phyloP scores from a whole-genome alignment of 2,888 invertebrate species.

The Leucania comma region DNA sequence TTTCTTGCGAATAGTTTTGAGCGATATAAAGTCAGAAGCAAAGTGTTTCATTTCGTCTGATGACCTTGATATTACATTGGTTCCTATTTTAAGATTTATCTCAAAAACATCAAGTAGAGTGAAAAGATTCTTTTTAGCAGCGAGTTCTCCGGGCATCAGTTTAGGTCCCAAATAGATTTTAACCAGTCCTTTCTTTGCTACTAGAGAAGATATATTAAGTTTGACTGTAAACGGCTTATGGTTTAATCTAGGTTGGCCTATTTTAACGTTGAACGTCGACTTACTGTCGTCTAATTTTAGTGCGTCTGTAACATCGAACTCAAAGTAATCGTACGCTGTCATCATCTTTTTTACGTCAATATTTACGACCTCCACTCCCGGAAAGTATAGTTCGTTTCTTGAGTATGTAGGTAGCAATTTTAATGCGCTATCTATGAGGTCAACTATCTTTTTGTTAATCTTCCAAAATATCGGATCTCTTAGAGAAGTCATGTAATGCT shows the following conservation, averaged over 20 bases:
- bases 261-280: slow-evolving; percentile 82
- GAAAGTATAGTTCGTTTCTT: slow-evolving; percentile 90
- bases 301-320: slow-evolving; percentile 92
- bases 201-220: slow-evolving; percentile 91
- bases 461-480: slow-evolving; percentile 94
- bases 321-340: slow-evolving; percentile 92
- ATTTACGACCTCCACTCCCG: slow-evolving; percentile 91
- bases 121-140: slow-evolving; percentile 89
- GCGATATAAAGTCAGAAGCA: slow-evolving; percentile 91
- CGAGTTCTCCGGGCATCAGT: slow-evolving; percentile 90
- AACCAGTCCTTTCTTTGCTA: slow-evolving; percentile 90
- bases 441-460: slow-evolving; percentile 91
- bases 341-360: slow-evolving; percentile 92
- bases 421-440: slow-evolving; percentile 90
- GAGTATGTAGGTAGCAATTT: slow-evolving; percentile 90
- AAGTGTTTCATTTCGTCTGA: slow-evolving; percentile 91
- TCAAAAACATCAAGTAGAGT: slow-evolving; percentile 91
- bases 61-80: slow-evolving; percentile 92
- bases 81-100: slow-evolving; percentile 91
- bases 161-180: slow-evolving; percentile 94
- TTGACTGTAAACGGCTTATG: slow-evolving; percentile 93
- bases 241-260: slow-evolving; percentile 92
- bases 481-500: slow-evolving; percentile 91
- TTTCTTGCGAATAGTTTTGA: slow-evolving; percentile 91
- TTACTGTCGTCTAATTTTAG: slow-evolving; percentile 78